Conservation (phyloP, 2,113 vertebrate genomes). For the Centropristis striata region DNA sequence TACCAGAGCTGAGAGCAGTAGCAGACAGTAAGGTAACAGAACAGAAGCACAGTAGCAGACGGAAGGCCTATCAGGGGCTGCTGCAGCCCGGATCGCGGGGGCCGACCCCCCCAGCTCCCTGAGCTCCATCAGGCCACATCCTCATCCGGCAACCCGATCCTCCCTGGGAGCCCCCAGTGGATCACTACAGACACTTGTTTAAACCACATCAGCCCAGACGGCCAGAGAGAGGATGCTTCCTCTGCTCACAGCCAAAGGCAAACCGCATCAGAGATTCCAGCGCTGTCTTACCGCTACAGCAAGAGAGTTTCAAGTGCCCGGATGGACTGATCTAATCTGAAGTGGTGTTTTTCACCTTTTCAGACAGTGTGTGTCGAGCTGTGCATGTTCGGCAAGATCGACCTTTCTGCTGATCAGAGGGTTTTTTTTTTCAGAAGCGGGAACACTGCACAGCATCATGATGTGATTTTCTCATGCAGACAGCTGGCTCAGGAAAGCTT, state of each 20-base stretch:
- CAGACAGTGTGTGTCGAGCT: slow-evolving; percentile 14
- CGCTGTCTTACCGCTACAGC: slow-evolving; percentile 32
- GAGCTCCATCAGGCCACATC: slow-evolving; percentile 80
- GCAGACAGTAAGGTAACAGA: slow-evolving; percentile 56
- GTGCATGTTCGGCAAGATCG: slow-evolving; percentile 16
- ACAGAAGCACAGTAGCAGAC: slow-evolving; percentile 65
- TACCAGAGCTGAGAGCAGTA: slow-evolving; percentile 57
- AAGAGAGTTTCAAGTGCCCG: slow-evolving; percentile 46
- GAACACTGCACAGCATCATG: slow-evolving; percentile 33
- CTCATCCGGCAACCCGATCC: slow-evolving; percentile 80
- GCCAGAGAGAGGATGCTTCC: slow-evolving; percentile 74
- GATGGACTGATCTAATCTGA: slow-evolving; percentile 57
- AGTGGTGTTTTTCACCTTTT: slow-evolving; percentile 61
- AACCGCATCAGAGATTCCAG: slow-evolving; percentile 66
- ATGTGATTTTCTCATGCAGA: slow-evolving; percentile 69
- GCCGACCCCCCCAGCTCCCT: slow-evolving; percentile 49
- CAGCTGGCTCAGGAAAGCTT: slow-evolving; percentile 69
- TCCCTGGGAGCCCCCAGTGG: slow-evolving; percentile 67
- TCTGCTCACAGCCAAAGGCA: slow-evolving; percentile 65
- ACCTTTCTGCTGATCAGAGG: slow-evolving; percentile 51
- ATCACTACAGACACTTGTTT: slow-evolving; percentile 80
- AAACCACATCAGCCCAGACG: slow-evolving; percentile 79
- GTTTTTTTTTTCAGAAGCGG: slow-evolving; percentile 30
- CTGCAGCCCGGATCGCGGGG: slow-evolving; percentile 18
- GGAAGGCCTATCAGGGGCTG: slow-evolving; percentile 24